phyloP scores from a whole-genome alignment of 2,888 invertebrate genomes.

The Agapostemon virescens region DNA sequence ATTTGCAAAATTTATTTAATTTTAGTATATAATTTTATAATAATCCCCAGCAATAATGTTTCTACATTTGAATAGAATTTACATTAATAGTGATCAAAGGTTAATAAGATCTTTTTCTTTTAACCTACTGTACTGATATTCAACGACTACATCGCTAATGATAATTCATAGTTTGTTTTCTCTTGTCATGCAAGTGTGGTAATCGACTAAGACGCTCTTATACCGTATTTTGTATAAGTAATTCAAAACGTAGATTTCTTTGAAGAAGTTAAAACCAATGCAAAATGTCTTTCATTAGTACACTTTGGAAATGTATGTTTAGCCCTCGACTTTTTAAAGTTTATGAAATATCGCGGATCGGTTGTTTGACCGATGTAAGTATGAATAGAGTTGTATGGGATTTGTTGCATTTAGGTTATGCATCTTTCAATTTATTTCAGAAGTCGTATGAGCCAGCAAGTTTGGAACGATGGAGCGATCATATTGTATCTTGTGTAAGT shows the following conservation, averaged over 20 bases:
- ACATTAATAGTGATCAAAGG: neutral
- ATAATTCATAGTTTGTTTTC: constrained; percentile 31
- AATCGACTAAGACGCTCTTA: constrained; percentile 31
- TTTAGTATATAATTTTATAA: neutral
- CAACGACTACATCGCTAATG: constrained; percentile 22
- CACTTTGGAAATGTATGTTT: constrained; percentile 85
- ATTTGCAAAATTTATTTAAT: neutral
- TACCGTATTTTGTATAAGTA: constrained; percentile 29
- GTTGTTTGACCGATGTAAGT: constrained; percentile 83
- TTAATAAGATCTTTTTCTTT: neutral
- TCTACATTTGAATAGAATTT: neutral
- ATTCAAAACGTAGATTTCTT: constrained; percentile 6
- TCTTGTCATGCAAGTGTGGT: constrained; percentile 33
- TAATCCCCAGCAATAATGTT: neutral
- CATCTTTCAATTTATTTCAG: constrained; percentile 78
- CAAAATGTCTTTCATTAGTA: constrained; percentile 81
- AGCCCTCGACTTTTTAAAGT: constrained; percentile 88
- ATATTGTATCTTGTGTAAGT: constrained; percentile 86
- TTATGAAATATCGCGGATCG: constrained; percentile 81
- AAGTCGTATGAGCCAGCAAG: constrained; percentile 86
- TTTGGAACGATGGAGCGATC: constrained; percentile 88
- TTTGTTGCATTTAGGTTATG: constrained; percentile 39
- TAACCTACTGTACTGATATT: constrained; percentile 9
- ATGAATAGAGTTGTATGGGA: constrained; percentile 35
- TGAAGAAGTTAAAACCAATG: constrained; percentile 38